phyloP scores from a whole-genome alignment of 2,888 invertebrate species.

The Clanis bilineata region DNA sequence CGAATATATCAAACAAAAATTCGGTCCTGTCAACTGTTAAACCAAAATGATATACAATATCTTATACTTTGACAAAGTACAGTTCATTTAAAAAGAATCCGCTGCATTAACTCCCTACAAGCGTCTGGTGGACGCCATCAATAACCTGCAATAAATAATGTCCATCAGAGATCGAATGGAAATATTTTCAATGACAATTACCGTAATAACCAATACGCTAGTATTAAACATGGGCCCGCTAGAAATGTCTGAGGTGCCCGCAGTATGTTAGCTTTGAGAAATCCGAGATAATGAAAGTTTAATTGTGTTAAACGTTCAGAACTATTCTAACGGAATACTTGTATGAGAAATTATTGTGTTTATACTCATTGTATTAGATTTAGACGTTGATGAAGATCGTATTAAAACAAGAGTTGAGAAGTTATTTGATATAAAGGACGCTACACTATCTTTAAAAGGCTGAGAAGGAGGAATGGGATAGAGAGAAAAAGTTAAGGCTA shows the following conservation, averaged over 20 bases:
- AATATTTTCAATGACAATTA: constrained; percentile 28
- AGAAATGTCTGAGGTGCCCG: constrained; percentile 18
- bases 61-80: background rate
- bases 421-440: background rate
- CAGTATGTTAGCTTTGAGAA: constrained; percentile 1
- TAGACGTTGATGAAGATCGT: background rate
- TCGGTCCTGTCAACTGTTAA: too few species aligned
- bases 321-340: background rate
- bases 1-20: too few species aligned
- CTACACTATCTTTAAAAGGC: background rate
- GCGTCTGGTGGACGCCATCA: background rate
- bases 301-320: constrained; percentile 25
- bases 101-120: background rate
- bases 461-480: background rate
- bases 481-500: background rate
- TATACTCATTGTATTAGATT: background rate
- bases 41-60: too few species aligned
- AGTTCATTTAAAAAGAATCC: background rate
- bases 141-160: constrained; percentile 15
- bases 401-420: background rate
- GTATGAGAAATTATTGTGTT: background rate
- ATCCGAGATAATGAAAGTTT: constrained; percentile 15
- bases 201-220: constrained; percentile 28
- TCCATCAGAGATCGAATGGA: constrained; percentile 16
- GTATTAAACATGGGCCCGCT: constrained; percentile 24